Conservation (phyloP, 1,140 invertebrate species). For the Zaprionus kolodkinae region DNA sequence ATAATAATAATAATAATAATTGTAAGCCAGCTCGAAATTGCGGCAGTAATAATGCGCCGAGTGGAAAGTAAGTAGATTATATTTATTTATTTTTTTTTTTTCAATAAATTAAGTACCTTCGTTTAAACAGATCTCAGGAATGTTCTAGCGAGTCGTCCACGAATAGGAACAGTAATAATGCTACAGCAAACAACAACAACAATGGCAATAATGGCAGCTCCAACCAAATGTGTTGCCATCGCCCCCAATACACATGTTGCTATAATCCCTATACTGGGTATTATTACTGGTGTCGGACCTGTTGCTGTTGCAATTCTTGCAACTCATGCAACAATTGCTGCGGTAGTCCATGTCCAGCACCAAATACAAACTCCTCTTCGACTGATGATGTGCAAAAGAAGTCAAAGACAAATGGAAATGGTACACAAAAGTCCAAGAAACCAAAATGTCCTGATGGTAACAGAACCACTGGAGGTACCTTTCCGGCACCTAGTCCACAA, state of each 20-base stretch:
- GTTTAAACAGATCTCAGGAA: background rate
- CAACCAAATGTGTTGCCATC: constrained; percentile 8
- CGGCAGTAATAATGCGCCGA: constrained; percentile 15
- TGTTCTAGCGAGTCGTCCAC: background rate
- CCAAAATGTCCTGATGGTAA: background rate
- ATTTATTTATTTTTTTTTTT: too few relatives aligned
- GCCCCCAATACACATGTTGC: constrained; percentile 22
- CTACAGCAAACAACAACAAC: background rate
- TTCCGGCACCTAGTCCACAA: background rate
- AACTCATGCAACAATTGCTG: background rate
- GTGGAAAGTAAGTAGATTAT: constrained; percentile 31
- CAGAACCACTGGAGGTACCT: constrained; percentile 15
- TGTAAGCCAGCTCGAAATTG: constrained; percentile 11
- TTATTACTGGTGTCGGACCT: constrained; percentile 38
- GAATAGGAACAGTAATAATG: background rate
- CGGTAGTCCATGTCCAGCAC: constrained; percentile 1
- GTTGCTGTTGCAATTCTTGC: constrained; percentile 20
- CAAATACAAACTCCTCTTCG: background rate
- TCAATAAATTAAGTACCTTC: background rate
- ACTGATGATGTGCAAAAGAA: background rate
- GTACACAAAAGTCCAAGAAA: background rate
- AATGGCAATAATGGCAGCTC: background rate
- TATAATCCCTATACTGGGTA: constrained; percentile 49
- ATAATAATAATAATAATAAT: background rate
- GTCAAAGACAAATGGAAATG: background rate